These are phyloP conservation scores for Ochropleura leucogaster DNA, from an alignment of 2,888 invertebrate species.

Conservation along the genomic window DNA sequence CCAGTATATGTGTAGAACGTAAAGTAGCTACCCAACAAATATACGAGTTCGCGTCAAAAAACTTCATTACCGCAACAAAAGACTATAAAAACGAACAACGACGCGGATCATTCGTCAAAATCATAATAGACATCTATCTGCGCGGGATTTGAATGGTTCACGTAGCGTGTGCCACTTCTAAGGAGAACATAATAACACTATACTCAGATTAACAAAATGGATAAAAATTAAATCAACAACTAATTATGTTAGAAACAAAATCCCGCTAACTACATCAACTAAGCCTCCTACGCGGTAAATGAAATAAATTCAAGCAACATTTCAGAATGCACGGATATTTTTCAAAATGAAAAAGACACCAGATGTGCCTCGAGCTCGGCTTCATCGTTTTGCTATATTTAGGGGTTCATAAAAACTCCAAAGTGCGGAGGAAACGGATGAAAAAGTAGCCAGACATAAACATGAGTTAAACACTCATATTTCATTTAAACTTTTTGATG, in stretches of 20 bases:
- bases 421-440: conserved; percentile 34
- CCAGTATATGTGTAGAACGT: neutral
- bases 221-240: neutral
- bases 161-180: neutral
- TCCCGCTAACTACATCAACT: neutral
- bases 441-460: conserved; percentile 28
- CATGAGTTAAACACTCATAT: conserved; percentile 27
- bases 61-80: conserved; percentile 38
- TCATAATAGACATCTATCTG: conserved; percentile 28
- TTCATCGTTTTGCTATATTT: conserved; percentile 20
- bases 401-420: conserved; percentile 31
- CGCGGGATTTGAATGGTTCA: conserved; percentile 16
- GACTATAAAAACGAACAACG: conserved; percentile 28
- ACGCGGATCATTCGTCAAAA: conserved; percentile 13
- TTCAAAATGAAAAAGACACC: conserved; percentile 14
- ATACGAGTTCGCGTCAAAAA: conserved; percentile 42
- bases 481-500: conserved; percentile 51
- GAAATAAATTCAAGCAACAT: conserved; percentile 1
- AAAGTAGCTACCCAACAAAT: conserved; percentile 1
- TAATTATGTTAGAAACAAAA: neutral
- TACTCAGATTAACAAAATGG: neutral
- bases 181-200: neutral
- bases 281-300: neutral
- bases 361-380: conserved; percentile 12
- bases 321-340: conserved; percentile 7